A percentile compares a stretch with the other conserved stretches of the same genome.
Conservation (phyloP, 1,140 invertebrate genomes). For the Drosophila kepulauana region DNA sequence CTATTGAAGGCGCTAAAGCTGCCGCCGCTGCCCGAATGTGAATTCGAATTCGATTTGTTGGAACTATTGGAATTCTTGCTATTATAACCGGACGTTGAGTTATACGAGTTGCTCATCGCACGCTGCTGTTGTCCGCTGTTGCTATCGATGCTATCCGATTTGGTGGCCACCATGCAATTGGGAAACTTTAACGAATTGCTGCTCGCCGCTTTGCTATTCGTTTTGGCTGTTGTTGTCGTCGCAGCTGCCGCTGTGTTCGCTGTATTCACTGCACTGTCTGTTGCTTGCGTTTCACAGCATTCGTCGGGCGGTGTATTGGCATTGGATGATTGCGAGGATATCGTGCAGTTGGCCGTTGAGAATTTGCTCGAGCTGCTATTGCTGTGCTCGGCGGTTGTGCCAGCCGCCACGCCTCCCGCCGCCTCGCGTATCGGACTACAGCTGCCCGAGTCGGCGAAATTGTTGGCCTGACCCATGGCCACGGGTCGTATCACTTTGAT, state of each 20-base stretch:
- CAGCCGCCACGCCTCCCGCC: slow-evolving; percentile 32
- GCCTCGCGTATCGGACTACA: slow-evolving; percentile 67
- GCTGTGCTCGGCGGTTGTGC: slow-evolving; percentile 64
- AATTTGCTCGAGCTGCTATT: slow-evolving; percentile 84
- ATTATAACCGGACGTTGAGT: slow-evolving; percentile 73
- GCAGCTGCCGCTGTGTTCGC: neutral
- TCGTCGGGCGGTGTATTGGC: slow-evolving; percentile 76
- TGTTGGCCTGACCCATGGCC: slow-evolving; percentile 68
- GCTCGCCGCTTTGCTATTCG: slow-evolving; percentile 52
- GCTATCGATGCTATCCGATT: slow-evolving; percentile 79
- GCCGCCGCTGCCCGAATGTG: slow-evolving; percentile 65
- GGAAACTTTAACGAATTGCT: slow-evolving; percentile 80
- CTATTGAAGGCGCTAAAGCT: slow-evolving; percentile 79
- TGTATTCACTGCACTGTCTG: slow-evolving; percentile 28
- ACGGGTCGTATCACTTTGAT: slow-evolving; percentile 78
- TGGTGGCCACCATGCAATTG: slow-evolving; percentile 80
- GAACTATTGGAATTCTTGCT: slow-evolving; percentile 82
- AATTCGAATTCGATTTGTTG: slow-evolving; percentile 76
- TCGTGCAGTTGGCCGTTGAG: slow-evolving; percentile 84
- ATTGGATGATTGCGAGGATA: slow-evolving; percentile 82
- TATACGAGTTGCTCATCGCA: slow-evolving; percentile 31
- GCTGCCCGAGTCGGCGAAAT: slow-evolving; percentile 60
- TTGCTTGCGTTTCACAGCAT: slow-evolving; percentile 43
- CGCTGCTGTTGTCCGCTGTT: slow-evolving; percentile 41
- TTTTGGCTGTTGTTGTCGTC: slow-evolving; percentile 31